A percentile compares a stretch with the other conserved stretches of the same genome.
Evolutionary conservation across 2,797 vertebrate genomes (phyloP).

Genomic region (Phrynocephalus vlangalii): DNA sequence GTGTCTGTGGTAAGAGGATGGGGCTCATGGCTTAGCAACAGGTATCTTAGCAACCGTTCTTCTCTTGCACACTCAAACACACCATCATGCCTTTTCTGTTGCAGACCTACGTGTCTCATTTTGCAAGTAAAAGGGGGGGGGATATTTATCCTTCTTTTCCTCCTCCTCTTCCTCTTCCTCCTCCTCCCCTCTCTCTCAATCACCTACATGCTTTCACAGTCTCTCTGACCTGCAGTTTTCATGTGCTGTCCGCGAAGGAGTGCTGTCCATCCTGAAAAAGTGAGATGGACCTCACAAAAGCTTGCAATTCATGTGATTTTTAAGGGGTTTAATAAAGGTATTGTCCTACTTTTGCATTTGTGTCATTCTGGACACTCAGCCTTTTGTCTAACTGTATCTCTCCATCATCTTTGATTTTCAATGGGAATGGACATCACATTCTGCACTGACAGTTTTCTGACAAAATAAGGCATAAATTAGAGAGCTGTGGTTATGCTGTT

Average conservation of each 20-base stretch:
- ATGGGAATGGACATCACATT: background rate
- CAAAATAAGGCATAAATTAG: too few relatives aligned
- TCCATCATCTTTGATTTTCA: background rate
- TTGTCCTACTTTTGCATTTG: too few relatives aligned
- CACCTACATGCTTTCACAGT: too few relatives aligned
- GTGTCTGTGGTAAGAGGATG: conserved; percentile 73
- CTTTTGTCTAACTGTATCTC: too few relatives aligned
- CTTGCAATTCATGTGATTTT: too few relatives aligned
- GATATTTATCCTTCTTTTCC: background rate
- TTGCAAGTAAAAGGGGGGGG: conserved; percentile 14
- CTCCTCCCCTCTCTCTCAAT: background rate
- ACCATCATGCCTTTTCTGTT: conserved; percentile 52
- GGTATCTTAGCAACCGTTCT: conserved; percentile 79
- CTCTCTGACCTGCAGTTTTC: too few relatives aligned
- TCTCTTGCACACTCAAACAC: conserved; percentile 37
- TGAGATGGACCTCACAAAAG: too few relatives aligned
- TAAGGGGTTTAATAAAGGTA: too few relatives aligned
- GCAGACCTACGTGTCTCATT: background rate
- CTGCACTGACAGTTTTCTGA: background rate
- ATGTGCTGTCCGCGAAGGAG: too few relatives aligned
- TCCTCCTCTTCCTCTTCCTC: background rate
- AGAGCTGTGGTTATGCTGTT: too few relatives aligned
- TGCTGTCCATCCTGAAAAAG: too few relatives aligned
- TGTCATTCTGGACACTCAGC: too few relatives aligned
- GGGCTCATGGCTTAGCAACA: conserved; percentile 79